These are phyloP conservation scores for Antheraea mylitta DNA, from an alignment of 1,140 invertebrate species.

Conservation along the genomic window DNA sequence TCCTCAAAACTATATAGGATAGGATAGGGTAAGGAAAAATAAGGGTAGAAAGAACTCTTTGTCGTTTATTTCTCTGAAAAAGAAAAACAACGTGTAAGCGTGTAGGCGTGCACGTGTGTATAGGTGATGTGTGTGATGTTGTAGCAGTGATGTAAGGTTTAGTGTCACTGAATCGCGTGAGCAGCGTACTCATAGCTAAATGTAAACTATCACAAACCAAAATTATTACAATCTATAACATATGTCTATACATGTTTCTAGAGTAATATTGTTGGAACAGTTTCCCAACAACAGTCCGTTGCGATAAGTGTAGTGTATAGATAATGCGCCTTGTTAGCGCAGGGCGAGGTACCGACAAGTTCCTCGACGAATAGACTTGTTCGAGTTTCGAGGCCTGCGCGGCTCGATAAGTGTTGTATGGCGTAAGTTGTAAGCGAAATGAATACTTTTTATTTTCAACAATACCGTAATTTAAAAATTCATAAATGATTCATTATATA, in stretches of 20 bases:
- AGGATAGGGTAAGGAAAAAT: too few species aligned
- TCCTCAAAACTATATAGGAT: too few species aligned
- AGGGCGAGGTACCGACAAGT: constrained; percentile 15
- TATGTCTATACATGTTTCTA: neutral
- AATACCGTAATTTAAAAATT: neutral
- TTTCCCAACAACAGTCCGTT: constrained; percentile 2
- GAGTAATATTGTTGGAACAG: neutral
- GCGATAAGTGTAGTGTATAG: constrained; percentile 10
- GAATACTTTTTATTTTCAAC: neutral
- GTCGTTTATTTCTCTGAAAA: too few species aligned
- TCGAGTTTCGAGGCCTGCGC: constrained; percentile 16
- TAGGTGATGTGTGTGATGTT: too few species aligned
- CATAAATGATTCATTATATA: too few species aligned
- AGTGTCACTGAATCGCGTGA: too few species aligned
- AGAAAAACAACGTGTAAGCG: too few species aligned
- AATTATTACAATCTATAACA: neutral
- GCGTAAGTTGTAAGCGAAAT: constrained; percentile 12
- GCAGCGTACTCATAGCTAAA: too few species aligned
- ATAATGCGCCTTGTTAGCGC: constrained; percentile 26
- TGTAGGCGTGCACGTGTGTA: too few species aligned
- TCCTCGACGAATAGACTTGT: constrained; percentile 13
- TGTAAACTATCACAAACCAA: neutral
- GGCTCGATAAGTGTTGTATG: constrained; percentile 12
- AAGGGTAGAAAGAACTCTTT: too few species aligned
- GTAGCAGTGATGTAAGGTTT: too few species aligned